Evolutionary conservation across 2,113 vertebrate genomes (phyloP).

Genomic region (Semnornis frantzii): DNA sequence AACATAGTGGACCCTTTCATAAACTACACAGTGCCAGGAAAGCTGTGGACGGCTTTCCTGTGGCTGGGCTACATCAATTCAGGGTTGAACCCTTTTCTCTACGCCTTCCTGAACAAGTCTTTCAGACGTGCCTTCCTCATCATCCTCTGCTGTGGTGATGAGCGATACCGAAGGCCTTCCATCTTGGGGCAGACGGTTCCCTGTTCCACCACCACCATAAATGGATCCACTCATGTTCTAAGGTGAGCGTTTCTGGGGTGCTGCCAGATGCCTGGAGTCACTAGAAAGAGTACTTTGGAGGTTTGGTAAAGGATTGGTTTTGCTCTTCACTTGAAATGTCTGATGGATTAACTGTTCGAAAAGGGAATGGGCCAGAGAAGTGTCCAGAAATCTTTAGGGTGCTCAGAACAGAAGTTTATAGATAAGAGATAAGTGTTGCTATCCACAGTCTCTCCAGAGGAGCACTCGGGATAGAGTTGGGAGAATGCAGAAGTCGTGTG

Average conservation of each 20-base stretch:
- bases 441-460: not conserved
- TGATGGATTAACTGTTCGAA: not conserved
- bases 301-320: not conserved
- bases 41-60: constrained; percentile 94
- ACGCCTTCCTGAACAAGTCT: constrained; percentile 99
- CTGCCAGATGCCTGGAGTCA: not conserved
- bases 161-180: constrained; percentile 89
- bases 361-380: not conserved
- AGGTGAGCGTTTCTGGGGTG: constrained; percentile 82
- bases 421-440: not conserved
- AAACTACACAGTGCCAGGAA: constrained; percentile 88
- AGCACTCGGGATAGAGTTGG: not conserved
- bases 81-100: constrained; percentile 97
- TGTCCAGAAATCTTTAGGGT: not conserved
- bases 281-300: not conserved
- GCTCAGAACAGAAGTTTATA: not conserved
- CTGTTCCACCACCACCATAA: constrained; percentile 93
- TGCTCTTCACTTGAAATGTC: not conserved
- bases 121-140: constrained; percentile 99
- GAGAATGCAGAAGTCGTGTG: not conserved
- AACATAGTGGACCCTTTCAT: constrained; percentile 98
- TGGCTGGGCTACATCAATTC: constrained; percentile 99
- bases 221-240: constrained; percentile 93
- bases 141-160: constrained; percentile 96
- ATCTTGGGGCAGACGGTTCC: constrained; percentile 84